Evolutionary conservation across 1,140 invertebrate species (phyloP).

Genomic region (Copidosoma floridanum): DNA sequence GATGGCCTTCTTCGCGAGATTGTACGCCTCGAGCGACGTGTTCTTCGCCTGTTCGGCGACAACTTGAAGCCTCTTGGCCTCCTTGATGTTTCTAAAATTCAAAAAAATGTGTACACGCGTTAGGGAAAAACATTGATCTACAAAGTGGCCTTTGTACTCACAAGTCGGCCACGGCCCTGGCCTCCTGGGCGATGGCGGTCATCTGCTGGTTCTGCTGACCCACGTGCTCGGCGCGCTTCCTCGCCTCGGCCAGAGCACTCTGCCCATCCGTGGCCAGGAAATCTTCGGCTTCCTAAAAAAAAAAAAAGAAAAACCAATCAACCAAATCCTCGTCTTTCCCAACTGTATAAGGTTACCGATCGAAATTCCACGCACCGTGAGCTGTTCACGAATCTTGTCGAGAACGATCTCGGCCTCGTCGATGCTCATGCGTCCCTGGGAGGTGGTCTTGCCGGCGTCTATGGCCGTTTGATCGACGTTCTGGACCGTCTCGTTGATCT

Average conservation of each 20-base stretch:
- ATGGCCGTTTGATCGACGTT: conserved; percentile 62
- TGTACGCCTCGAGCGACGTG: conserved; percentile 76
- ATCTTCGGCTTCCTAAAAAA: conserved; percentile 65
- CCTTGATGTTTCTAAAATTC: conserved; percentile 61
- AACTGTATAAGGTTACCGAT: too few species aligned
- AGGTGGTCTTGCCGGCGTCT: conserved; percentile 63
- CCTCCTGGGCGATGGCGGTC: conserved; percentile 85
- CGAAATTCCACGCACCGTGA: conserved; percentile 56
- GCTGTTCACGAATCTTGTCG: conserved; percentile 67
- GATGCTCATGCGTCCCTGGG: conserved; percentile 67
- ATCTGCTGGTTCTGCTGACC: conserved; percentile 89
- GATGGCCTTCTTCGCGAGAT: conserved; percentile 77
- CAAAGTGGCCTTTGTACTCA: conserved; percentile 69
- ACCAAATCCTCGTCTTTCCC: background rate
- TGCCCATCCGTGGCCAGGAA: conserved; percentile 79
- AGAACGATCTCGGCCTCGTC: conserved; percentile 73
- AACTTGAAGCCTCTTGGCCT: conserved; percentile 75
- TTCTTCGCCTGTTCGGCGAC: conserved; percentile 80
- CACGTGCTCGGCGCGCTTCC: conserved; percentile 79
- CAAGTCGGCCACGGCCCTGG: conserved; percentile 74
- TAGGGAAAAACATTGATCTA: conserved; percentile 50
- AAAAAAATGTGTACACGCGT: too few species aligned
- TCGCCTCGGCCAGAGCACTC: conserved; percentile 74
- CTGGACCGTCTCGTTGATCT: conserved; percentile 65
- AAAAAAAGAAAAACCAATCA: too few species aligned